A percentile compares a stretch with the other conserved stretches of the same genome.
Conservation (phyloP, 1,140 invertebrate genomes). For the Bombus waltoni region DNA sequence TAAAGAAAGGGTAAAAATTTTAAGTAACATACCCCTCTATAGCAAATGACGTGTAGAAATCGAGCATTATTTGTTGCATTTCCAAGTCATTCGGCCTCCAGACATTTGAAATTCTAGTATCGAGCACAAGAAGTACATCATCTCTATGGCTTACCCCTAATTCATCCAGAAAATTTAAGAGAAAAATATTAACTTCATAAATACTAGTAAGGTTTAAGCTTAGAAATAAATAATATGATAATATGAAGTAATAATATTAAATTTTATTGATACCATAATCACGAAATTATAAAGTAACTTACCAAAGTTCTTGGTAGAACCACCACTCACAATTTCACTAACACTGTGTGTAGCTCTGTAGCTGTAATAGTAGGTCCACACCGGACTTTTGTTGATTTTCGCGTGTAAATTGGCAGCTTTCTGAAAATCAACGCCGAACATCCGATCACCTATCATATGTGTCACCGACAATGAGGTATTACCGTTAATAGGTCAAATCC, state of each 20-base stretch:
- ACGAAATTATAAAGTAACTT: slow-evolving; percentile 14
- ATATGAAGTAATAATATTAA: no score
- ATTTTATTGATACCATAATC: no score
- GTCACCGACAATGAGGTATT: background rate
- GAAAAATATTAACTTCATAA: background rate
- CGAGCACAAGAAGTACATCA: slow-evolving; percentile 78
- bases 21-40: slow-evolving; percentile 80
- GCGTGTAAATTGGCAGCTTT: background rate
- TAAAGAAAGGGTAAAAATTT: background rate
- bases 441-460: slow-evolving; percentile 5
- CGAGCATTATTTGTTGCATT: slow-evolving; percentile 82
- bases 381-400: background rate
- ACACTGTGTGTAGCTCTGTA: background rate
- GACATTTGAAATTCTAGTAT: slow-evolving; percentile 63
- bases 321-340: slow-evolving; percentile 68
- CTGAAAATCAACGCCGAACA: background rate
- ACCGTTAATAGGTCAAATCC: background rate
- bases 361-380: slow-evolving; percentile 15
- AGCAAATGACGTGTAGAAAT: slow-evolving; percentile 82
- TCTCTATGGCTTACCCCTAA: slow-evolving; percentile 84
- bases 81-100: slow-evolving; percentile 74
- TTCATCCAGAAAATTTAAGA: slow-evolving; percentile 61
- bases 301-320: slow-evolving; percentile 82
- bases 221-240: no score
- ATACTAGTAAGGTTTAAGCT: no score